phyloP scores from a whole-genome alignment of 2,797 vertebrate species.

The Graptemys geographica region DNA sequence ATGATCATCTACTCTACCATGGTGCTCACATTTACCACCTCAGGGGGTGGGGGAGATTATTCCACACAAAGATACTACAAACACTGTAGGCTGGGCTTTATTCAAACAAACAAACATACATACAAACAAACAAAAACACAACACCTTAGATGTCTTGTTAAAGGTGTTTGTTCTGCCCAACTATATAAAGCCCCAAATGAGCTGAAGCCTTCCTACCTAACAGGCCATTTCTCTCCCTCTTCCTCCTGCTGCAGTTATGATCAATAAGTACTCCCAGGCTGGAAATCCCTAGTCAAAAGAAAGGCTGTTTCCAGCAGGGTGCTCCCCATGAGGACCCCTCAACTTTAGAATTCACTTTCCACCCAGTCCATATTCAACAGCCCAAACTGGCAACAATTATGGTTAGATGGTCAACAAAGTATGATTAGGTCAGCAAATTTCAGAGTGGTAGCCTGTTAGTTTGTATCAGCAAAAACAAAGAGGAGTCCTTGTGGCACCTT shows the following conservation, averaged over 20 bases:
- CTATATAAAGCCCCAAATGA: slow-evolving; percentile 22
- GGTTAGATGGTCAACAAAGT: neutral
- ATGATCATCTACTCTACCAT: slow-evolving; percentile 43
- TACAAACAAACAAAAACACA: too few species aligned
- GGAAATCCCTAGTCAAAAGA: neutral
- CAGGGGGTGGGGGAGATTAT: neutral
- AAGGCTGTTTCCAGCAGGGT: slow-evolving; percentile 28
- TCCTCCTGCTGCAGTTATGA: slow-evolving; percentile 8
- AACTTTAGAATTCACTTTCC: rapidly evolving
- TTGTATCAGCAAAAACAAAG: too few species aligned
- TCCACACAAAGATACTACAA: slow-evolving; percentile 65
- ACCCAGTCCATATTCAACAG: neutral
- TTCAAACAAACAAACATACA: slow-evolving; percentile 40
- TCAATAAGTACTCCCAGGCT: neutral
- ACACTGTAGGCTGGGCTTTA: slow-evolving; percentile 62
- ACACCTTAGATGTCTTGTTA: neutral
- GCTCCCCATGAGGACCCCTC: rapidly evolving
- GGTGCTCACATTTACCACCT: neutral
- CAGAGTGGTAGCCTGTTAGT: too few species aligned
- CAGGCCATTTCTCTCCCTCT: neutral
- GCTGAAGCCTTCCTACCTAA: neutral
- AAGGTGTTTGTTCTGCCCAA: slow-evolving; percentile 42
- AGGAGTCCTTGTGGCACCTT: too few species aligned
- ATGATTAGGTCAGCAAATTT: too few species aligned
- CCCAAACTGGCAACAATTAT: neutral